Percentiles rank a stretch among this genome's conserved stretches.
Conservation (phyloP, 2,888 invertebrate species). For the Seira musarum region DNA sequence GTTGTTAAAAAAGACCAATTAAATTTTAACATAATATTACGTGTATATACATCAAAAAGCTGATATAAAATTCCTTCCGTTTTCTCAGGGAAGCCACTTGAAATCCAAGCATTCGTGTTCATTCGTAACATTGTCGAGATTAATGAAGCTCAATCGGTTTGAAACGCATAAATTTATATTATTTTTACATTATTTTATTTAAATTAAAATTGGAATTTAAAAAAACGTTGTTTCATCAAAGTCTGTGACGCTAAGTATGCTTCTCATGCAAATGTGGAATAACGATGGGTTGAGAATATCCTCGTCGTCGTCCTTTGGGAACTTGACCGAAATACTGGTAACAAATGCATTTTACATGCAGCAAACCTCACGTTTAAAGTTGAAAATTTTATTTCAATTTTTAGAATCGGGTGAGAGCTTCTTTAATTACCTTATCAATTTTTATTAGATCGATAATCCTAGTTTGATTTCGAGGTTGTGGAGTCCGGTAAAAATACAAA, state of each 20-base stretch:
- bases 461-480: slow-evolving; percentile 31
- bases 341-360: background rate
- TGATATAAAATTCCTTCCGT: background rate
- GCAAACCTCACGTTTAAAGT: background rate
- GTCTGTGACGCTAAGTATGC: slow-evolving; percentile 38
- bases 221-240: background rate
- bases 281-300: slow-evolving; percentile 23
- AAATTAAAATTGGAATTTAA: slow-evolving; percentile 18
- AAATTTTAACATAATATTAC: no score
- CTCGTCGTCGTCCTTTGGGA: no score
- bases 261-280: slow-evolving; percentile 48
- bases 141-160: slow-evolving; percentile 36
- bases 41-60: background rate
- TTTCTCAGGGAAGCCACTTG: slow-evolving; percentile 30
- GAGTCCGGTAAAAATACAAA: slow-evolving; percentile 28
- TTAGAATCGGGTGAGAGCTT: no score
- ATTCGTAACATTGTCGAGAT: slow-evolving; percentile 41
- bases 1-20: no score
- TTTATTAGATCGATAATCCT: slow-evolving; percentile 36
- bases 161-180: background rate
- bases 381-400: background rate
- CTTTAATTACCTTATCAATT: no score
- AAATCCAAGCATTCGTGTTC: slow-evolving; percentile 37
- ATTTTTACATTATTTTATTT: background rate
- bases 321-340: slow-evolving; percentile 39